phyloP scores from a whole-genome alignment of 2,888 invertebrate genomes.

The Lochmaea crataegi region DNA sequence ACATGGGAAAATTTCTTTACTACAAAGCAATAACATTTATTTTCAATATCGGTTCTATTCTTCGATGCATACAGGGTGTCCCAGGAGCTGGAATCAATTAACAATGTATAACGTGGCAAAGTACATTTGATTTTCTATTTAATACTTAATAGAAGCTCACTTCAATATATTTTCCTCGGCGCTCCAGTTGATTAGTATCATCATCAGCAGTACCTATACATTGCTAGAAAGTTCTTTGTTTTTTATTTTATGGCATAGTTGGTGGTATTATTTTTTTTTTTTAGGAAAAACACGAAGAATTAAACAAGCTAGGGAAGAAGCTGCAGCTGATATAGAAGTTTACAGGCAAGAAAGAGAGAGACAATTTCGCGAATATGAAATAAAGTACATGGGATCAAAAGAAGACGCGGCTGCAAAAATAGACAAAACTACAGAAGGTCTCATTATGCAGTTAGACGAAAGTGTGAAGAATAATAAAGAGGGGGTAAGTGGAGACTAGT shows the following conservation, averaged over 20 bases:
- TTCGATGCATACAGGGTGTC: no score
- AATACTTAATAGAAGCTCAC: no score
- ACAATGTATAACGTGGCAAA: no score
- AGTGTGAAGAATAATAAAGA: conserved; percentile 59
- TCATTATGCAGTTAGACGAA: conserved; percentile 55
- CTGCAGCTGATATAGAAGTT: conserved; percentile 62
- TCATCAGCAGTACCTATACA: no score
- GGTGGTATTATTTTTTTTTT: neutral
- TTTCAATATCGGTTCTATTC: neutral
- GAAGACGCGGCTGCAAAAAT: conserved; percentile 62
- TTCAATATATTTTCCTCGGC: no score
- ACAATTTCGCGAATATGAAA: conserved; percentile 62
- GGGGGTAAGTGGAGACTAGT: conserved; percentile 53
- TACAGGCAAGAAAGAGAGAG: conserved; percentile 61
- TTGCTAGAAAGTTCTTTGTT: no score
- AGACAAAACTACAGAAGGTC: conserved; percentile 60
- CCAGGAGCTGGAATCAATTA: no score
- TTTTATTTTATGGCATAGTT: neutral
- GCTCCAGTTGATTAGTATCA: no score
- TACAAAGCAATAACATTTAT: neutral
- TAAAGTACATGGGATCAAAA: conserved; percentile 62
- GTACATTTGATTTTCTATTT: no score
- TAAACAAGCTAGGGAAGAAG: conserved; percentile 64
- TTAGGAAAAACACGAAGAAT: conserved; percentile 62
- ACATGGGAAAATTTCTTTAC: no score